Evolutionary conservation across 53 echinoderm and acorn worm species (phyloP).

Genomic region (Apostichopus leukothele): DNA sequence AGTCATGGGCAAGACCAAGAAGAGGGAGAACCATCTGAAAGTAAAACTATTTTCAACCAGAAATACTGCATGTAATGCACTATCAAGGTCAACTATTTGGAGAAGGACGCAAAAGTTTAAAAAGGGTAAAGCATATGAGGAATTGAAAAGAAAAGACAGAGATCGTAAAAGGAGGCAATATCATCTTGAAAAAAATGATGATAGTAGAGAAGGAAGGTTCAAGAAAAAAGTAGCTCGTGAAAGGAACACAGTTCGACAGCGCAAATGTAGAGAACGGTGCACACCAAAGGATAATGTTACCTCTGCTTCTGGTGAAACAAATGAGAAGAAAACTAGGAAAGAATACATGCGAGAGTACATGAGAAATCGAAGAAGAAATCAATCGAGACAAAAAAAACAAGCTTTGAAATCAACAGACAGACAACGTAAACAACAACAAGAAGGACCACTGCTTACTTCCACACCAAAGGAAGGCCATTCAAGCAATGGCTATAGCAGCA

Average conservation of each 20-base stretch:
- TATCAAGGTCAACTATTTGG: constrained; percentile 22
- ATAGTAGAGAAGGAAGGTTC: constrained; percentile 17
- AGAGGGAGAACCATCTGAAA: neutral
- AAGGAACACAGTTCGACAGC: neutral
- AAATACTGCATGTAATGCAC: constrained; percentile 4
- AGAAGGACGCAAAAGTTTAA: neutral
- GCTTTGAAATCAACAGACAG: neutral
- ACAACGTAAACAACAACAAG: neutral
- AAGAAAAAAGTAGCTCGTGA: neutral
- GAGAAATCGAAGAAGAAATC: neutral
- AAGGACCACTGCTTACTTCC: constrained; percentile 49
- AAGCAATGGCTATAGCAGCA: neutral
- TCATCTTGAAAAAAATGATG: constrained; percentile 7
- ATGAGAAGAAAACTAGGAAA: neutral
- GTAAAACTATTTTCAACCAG: constrained; percentile 14
- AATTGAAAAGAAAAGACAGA: neutral
- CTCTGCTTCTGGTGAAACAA: neutral
- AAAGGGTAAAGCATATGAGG: neutral
- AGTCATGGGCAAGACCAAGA: constrained; percentile 22
- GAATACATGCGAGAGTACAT: constrained; percentile 22
- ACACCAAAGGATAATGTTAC: neutral
- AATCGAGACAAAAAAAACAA: neutral
- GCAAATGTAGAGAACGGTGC: neutral
- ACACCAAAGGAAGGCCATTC: neutral
- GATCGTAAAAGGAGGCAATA: constrained; percentile 19